Conservation (phyloP, 2,113 vertebrate species). For the Pseudorectes ferrugineus region DNA sequence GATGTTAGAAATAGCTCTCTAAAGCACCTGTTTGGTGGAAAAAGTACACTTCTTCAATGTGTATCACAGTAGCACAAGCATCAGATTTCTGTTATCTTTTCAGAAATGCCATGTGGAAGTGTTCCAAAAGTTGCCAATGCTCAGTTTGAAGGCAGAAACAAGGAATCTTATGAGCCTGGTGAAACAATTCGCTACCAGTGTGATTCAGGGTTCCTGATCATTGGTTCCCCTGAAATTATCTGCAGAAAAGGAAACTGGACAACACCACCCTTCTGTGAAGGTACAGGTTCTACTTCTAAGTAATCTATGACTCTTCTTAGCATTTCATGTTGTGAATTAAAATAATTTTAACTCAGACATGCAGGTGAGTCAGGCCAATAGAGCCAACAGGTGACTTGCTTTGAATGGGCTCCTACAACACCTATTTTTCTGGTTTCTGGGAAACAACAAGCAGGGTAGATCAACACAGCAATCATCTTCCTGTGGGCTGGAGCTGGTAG, state of each 20-base stretch:
- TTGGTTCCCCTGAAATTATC: neutral
- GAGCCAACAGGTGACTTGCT: neutral
- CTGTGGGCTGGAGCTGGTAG: neutral
- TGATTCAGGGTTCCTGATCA: neutral
- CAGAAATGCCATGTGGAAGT: constrained; percentile 11
- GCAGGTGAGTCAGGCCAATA: neutral
- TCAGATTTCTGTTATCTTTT: neutral
- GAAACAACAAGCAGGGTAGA: neutral
- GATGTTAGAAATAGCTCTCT: neutral
- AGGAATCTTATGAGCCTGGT: neutral
- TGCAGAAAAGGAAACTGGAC: constrained; percentile 53
- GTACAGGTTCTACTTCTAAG: neutral
- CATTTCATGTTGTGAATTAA: neutral
- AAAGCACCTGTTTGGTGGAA: neutral
- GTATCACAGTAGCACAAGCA: neutral
- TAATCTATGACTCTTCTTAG: neutral
- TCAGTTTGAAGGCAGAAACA: neutral
- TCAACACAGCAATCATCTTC: neutral
- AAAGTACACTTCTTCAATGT: neutral
- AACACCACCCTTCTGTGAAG: neutral
- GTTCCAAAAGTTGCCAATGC: constrained; percentile 14
- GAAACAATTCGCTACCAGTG: constrained; percentile 35
- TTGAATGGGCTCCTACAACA: neutral
- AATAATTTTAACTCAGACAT: neutral
- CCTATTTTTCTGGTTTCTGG: neutral